Conservation (phyloP, 2,797 vertebrate genomes). For the Neomorphus geoffroyi region DNA sequence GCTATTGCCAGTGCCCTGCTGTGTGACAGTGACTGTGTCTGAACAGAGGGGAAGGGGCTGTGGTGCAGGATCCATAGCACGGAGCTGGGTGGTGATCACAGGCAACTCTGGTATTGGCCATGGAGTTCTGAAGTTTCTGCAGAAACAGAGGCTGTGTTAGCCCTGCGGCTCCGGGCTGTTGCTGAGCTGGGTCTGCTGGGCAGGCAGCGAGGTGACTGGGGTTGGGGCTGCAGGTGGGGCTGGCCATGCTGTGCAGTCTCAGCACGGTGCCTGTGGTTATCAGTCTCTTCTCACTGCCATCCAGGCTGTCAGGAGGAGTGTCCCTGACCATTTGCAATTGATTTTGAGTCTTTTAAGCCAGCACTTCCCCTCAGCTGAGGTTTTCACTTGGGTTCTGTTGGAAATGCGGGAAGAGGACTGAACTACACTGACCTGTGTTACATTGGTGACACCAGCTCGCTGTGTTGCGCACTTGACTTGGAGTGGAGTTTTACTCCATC, state of each 20-base stretch:
- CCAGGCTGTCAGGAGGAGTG: fast-evolving
- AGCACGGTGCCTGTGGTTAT: fast-evolving
- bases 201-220: not conserved
- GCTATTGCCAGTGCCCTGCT: not conserved
- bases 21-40: not conserved
- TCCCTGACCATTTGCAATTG: not conserved
- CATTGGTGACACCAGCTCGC: not conserved
- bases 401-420: not conserved
- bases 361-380: not conserved
- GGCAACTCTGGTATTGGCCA: not conserved
- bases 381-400: not conserved
- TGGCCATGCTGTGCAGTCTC: fast-evolving
- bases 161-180: fast-evolving
- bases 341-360: not conserved
- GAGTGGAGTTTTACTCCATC: not conserved
- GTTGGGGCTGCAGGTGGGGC: not conserved
- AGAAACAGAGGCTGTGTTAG: not conserved
- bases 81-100: fast-evolving
- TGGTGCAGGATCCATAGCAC: not conserved
- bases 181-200: not conserved
- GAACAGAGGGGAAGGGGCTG: not conserved
- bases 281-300: not conserved
- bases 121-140: not conserved
- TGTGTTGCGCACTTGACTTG: not conserved
- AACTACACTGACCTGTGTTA: not conserved